Evolutionary conservation across 2,888 invertebrate species (phyloP), one percentile per base, ranked within the genome.

Genomic region (Hypolimnas misippus): DNA sequence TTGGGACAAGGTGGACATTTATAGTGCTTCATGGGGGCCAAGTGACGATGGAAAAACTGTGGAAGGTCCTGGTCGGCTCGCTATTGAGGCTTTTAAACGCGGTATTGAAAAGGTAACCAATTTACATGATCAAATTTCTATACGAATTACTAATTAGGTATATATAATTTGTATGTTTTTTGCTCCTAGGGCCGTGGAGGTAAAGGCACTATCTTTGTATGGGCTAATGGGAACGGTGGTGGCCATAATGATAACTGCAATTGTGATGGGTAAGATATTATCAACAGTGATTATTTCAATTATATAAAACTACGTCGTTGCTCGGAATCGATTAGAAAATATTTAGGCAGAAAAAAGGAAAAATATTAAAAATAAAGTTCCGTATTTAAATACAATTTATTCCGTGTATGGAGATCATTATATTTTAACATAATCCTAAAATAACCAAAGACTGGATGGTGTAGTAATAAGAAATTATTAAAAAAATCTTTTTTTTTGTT

Each of bases 201-300:
- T 0, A 95, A 94, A 81, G 98, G 98, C 0, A 93, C 93, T 10
- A 96, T 98, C 70, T 98, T 96, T 83, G 96, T 98, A 0, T 98
- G 98, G 97, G 98, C 98, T 0, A 96, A 97, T 29, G 98, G 98
- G 2, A 98, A 98, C 78, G 98, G 98, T 0, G 98, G 98, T 3
- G 93, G 93, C 8, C 93, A 94, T 65, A 93, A 93, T 6, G 98
- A 98, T 83, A 96, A 97, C 83, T 98, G 98, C 80, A 97, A 97
- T 76, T 97, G 97, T 81, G 98, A 98, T 82, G 98, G 98, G 74
- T 98, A 96, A 86, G 93, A 94, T 16, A 40, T n/a, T 5, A 21
- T 21, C 12, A n/a, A 6, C 12, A 21, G 21, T 3, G 7, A 16
- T 2, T 1, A 40, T n/a, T 6, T n/a, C 14, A n/a, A 14, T n/a